Base-by-base conservation (phyloP, 1,140 invertebrate species). In the Leptinotarsa lineolata region DNA sequence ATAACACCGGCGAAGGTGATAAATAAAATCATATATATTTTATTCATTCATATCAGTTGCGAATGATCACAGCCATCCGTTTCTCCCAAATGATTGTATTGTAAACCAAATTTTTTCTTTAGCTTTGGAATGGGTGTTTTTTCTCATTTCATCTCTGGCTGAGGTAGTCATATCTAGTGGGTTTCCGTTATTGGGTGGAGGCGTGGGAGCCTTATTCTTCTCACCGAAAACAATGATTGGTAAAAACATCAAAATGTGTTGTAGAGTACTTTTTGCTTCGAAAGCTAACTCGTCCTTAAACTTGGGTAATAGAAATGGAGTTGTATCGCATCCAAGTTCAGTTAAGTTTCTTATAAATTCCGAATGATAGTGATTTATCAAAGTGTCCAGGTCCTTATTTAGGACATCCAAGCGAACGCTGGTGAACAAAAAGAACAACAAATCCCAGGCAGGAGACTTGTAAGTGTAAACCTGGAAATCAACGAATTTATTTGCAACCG, bases 381-480 rank as follows among this genome's bases (percentile, higher is more conserved):
- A 80, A 16, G 84, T 78, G 5, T 87, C 78, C 12, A 84, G 78
- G 39, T 86, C 70, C 2, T 85, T 72, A 0, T 83, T 76, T 2
- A 85, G 72, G 0, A 86, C 77, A 0, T 81, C 70, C 2, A 77
- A 61, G 8, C 83, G 74, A 3, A 88, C 79, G 64, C 88, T 89
- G 0, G 85, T 86, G 11, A 86, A 83, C 0, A 90, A 69, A 30
- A 89, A 85, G 48, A 89, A 90, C 0, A 86, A 75, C 3, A 91
- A 66, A 73, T 91, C 89, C 2, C 86, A 82, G 0, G 85, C 72
- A 11, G 87, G 82, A 45, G 85, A 89, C 0, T 82, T 80, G 39
- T 86, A 85, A 13, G 86, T 78, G 22, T 86, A 86, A 18, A 88
- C 86, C 83, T 91, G 90, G 72, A 90, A 90, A 76, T 91, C 90